These are phyloP conservation scores for Platycnemis pennipes DNA, from an alignment of 2,888 invertebrate genomes.

Conservation along the genomic window DNA sequence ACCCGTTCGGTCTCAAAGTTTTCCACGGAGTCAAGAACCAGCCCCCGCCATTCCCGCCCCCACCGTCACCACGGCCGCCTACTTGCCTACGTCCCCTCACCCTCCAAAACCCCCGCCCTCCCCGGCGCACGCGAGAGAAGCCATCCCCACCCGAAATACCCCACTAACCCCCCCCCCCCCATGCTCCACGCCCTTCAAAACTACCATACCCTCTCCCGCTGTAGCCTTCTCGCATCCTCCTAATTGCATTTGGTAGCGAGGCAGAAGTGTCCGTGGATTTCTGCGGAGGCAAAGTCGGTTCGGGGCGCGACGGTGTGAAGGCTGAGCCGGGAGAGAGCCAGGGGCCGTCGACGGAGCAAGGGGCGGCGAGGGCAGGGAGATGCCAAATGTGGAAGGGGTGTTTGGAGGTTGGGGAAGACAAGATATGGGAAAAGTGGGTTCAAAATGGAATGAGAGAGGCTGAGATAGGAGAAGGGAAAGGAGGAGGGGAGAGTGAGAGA, in stretches of 20 bases:
- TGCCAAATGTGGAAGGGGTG: background rate
- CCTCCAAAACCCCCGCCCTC: background rate
- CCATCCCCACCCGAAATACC: background rate
- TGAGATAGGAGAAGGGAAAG: background rate
- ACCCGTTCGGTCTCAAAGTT: constrained; percentile 23
- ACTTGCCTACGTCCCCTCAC: background rate
- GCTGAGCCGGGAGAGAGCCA: background rate
- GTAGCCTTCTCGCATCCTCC: constrained; percentile 7
- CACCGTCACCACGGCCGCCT: background rate
- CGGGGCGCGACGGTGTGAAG: constrained; percentile 5
- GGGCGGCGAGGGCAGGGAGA: background rate
- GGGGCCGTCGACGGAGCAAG: background rate
- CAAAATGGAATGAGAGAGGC: constrained; percentile 9
- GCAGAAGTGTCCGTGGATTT: constrained; percentile 45
- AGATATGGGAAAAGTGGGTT: constrained; percentile 10
- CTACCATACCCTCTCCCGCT: background rate
- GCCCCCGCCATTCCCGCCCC: background rate
- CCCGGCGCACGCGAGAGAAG: background rate
- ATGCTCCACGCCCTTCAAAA: background rate
- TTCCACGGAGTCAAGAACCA: constrained; percentile 14
- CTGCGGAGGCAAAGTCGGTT: constrained; percentile 46
- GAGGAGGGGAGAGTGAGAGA: background rate
- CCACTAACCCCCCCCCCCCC: background rate
- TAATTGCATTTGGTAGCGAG: constrained; percentile 48
- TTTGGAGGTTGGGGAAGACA: background rate